Evolutionary conservation across 2,113 vertebrate species (phyloP), one percentile per base, ranked within the genome.

Genomic region (Aramus guarauna): DNA sequence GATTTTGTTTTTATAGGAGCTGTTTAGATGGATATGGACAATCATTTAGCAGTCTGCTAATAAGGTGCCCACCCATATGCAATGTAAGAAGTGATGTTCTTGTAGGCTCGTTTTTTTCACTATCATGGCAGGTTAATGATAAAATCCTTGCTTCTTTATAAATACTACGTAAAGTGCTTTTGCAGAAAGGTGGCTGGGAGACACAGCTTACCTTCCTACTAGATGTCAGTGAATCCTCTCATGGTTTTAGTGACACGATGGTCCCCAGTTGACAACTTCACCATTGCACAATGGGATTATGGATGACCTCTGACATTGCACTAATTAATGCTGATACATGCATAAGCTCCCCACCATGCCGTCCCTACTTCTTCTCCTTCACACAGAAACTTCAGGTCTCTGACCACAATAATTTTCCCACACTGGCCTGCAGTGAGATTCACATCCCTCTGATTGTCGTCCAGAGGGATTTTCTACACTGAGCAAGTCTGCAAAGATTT

Each of bases 281-380:
- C 34, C 34, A 37, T 26, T 34, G n/a, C 26, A n/a, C 4, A 27
- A 4, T 37, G n/a, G 36, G 32, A 74, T 75, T 90, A 48, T 36
- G 80, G 75, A 76, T 77, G 78, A 95, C 41, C 64, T 75, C 75
- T 48, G 76, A 22, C 10, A 53, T 4, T 66, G 34, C 39, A 78
- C 41, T 93, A 91, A 88, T 89, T 74, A 95, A 77, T 79, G 80
- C 59, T 94, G 78, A n/a, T 79, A 73, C 59, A 74, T 59, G 39
- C 22, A 73, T 8, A 66, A 88, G 62, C 22, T 52, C 34, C 60
- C 16, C 41, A 74, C 15, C 41, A 55, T 41, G 37, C 36, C 77
- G 45, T 34, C 32, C 59, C n/a, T 67, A 29, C 67, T 81, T 79
- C 2, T 53, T 75, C 60, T 85, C 34, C 58, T 71, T 67, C 41